A percentile compares a stretch with the other conserved stretches of the same genome.
phyloP scores from a whole-genome alignment of 2,113 vertebrate species.

The Acrocephalus kingi region DNA sequence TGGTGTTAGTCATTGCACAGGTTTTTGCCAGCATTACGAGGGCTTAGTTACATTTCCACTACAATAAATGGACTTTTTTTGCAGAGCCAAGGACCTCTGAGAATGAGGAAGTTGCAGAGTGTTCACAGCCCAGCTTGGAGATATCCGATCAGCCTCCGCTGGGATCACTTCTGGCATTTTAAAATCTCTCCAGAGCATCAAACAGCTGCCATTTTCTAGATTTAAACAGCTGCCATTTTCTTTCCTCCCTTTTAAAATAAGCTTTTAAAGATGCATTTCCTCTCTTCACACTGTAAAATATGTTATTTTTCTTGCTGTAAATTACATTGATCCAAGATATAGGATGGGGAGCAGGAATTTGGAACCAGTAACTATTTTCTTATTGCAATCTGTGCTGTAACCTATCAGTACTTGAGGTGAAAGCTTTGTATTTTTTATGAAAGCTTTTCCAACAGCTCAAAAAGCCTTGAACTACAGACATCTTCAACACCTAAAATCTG shows the following conservation, averaged over 20 bases:
- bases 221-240: conserved; percentile 62
- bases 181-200: conserved; percentile 54
- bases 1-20: neutral
- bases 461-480: neutral
- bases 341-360: neutral
- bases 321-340: neutral
- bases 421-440: neutral
- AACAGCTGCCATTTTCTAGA: conserved; percentile 61
- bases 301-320: neutral
- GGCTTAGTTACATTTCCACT: neutral
- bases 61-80: conserved; percentile 7
- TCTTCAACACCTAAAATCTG: neutral
- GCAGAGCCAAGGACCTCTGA: conserved; percentile 8
- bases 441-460: neutral
- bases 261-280: conserved; percentile 31
- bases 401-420: neutral
- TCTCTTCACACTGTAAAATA: neutral
- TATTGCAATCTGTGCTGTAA: neutral
- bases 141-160: conserved; percentile 23
- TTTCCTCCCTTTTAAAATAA: conserved; percentile 21
- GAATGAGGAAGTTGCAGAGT: conserved; percentile 27
- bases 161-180: conserved; percentile 48
- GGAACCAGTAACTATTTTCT: neutral
- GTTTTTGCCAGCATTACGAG: neutral
- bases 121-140: conserved; percentile 19